Conservation (phyloP, 2,888 invertebrate species). For the Pemphredon lugubris region DNA sequence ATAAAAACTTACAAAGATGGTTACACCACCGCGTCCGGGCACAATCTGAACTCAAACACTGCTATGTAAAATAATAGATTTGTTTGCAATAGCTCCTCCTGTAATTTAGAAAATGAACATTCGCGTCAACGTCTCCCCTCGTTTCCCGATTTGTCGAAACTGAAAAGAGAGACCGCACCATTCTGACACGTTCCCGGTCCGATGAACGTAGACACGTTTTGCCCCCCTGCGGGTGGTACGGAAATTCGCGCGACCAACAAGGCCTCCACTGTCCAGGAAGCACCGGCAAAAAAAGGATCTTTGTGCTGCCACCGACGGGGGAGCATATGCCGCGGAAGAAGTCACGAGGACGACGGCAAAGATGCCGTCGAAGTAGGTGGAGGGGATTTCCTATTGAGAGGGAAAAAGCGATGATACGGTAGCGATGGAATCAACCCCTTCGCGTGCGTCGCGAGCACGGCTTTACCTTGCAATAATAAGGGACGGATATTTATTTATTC, state of each 20-base stretch:
- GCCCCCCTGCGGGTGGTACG: conserved; percentile 34
- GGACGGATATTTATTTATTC: too few relatives aligned
- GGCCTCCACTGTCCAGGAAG: conserved; percentile 55
- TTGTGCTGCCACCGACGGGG: conserved; percentile 41
- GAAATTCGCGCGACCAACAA: conserved; percentile 62
- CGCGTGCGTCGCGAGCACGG: background rate
- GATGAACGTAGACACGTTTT: conserved; percentile 19
- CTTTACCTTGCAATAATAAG: too few relatives aligned
- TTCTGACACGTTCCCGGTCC: conserved; percentile 7
- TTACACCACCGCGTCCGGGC: too few relatives aligned
- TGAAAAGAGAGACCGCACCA: too few relatives aligned
- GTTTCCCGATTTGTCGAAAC: conserved; percentile 6
- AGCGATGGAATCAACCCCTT: conserved; percentile 26
- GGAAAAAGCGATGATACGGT: conserved; percentile 21
- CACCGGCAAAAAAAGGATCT: conserved; percentile 55
- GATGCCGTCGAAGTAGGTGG: conserved; percentile 27
- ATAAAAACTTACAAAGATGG: too few relatives aligned
- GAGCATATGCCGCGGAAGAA: conserved; percentile 57
- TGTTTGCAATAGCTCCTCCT: too few relatives aligned
- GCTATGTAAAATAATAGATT: too few relatives aligned
- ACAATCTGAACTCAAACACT: too few relatives aligned
- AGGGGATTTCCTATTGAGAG: conserved; percentile 18
- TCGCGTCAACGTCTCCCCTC: too few relatives aligned
- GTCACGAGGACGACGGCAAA: conserved; percentile 36
- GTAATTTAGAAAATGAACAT: too few relatives aligned